Evolutionary conservation across 2,888 invertebrate species (phyloP).

Genomic region (Cheilosia soror): DNA sequence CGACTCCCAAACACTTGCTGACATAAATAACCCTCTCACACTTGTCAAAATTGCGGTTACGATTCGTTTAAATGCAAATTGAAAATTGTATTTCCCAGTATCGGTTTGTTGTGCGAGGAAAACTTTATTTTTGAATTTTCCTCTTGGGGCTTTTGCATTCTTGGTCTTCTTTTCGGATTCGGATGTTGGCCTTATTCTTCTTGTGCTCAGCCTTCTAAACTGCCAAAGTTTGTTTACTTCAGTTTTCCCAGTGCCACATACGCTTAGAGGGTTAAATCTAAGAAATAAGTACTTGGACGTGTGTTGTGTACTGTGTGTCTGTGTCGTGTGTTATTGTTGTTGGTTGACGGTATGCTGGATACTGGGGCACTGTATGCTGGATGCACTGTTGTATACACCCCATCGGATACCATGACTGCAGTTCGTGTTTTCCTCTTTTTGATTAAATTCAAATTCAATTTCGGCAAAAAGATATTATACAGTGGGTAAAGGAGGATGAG

Average conservation of each 20-base stretch:
- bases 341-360: slow-evolving; percentile 15
- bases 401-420: slow-evolving; percentile 36
- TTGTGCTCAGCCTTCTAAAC: slow-evolving; percentile 61
- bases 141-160: slow-evolving; percentile 52
- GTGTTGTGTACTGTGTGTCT: slow-evolving; percentile 16
- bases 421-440: slow-evolving; percentile 63
- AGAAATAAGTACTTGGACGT: slow-evolving; percentile 67
- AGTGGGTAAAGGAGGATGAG: not conserved
- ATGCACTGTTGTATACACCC: slow-evolving; percentile 6
- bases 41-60: slow-evolving; percentile 75
- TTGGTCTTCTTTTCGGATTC: slow-evolving; percentile 7
- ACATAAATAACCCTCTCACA: slow-evolving; percentile 75
- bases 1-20: slow-evolving; percentile 31
- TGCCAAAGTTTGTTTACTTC: slow-evolving; percentile 75
- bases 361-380: not conserved
- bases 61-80: slow-evolving; percentile 76
- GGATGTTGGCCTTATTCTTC: slow-evolving; percentile 50
- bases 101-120: slow-evolving; percentile 65
- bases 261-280: slow-evolving; percentile 69
- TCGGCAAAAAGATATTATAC: slow-evolving; percentile 50
- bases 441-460: slow-evolving; percentile 74
- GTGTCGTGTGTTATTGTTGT: slow-evolving; percentile 15
- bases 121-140: slow-evolving; percentile 71
- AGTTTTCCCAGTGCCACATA: slow-evolving; percentile 65
- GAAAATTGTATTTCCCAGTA: slow-evolving; percentile 72